Evolutionary conservation across 2,888 invertebrate genomes (phyloP).

Genomic region (Cybosia mesomella): DNA sequence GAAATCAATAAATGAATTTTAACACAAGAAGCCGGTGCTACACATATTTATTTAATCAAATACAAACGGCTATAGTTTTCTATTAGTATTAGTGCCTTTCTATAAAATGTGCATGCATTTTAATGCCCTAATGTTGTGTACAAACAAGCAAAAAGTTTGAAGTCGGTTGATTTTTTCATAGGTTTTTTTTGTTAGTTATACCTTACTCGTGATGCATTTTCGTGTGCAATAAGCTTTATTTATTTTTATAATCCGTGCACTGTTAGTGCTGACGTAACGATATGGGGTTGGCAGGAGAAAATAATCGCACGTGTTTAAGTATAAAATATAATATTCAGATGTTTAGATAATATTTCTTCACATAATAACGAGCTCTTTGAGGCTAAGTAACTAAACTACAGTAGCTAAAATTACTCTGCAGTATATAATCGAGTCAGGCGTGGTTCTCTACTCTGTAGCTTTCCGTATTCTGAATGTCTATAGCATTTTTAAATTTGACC

Average conservation of each 20-base stretch:
- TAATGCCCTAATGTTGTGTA: constrained; percentile 58
- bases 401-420: background rate
- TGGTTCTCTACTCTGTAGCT: background rate
- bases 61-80: constrained; percentile 51
- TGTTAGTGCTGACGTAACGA: constrained; percentile 34
- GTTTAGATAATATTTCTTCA: background rate
- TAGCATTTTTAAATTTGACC: background rate
- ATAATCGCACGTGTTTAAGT: background rate
- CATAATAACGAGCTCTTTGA: background rate
- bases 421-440: background rate
- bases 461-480: background rate
- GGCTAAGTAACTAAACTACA: background rate
- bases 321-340: background rate
- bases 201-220: constrained; percentile 64
- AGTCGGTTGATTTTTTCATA: constrained; percentile 57
- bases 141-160: constrained; percentile 55
- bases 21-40: constrained; percentile 42
- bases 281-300: constrained; percentile 44
- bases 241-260: constrained; percentile 49
- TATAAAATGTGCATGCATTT: constrained; percentile 68
- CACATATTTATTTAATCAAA: constrained; percentile 49
- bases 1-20: constrained; percentile 20
- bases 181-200: constrained; percentile 61
- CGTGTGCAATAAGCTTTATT: constrained; percentile 57
- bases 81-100: constrained; percentile 69